Conservation (phyloP, 2,888 invertebrate genomes). For the Archaeoteleia sp. region DNA sequence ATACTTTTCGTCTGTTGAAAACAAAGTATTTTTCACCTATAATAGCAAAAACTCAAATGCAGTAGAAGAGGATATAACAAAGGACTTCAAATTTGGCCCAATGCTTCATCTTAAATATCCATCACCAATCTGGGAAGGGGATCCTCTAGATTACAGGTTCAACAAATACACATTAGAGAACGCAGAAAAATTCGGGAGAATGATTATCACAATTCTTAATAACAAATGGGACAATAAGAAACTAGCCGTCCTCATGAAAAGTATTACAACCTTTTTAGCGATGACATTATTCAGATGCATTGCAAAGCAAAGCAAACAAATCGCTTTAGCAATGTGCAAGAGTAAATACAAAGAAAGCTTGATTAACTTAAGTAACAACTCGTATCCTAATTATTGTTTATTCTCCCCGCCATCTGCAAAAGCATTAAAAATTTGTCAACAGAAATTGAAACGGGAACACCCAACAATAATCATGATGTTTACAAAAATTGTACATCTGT, state of each 20-base stretch:
- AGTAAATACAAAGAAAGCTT: constrained; percentile 5
- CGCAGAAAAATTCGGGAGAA: not conserved
- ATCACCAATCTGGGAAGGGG: not conserved
- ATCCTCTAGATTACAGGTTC: constrained; percentile 14
- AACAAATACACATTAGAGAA: not conserved
- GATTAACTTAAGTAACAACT: not conserved
- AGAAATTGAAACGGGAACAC: not conserved
- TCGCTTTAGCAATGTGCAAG: constrained; percentile 8
- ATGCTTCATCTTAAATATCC: not conserved
- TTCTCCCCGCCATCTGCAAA: constrained; percentile 2
- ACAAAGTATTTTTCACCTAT: not conserved
- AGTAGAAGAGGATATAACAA: too few species aligned
- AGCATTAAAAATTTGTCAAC: not conserved
- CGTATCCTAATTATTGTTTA: too few species aligned
- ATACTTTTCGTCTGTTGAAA: not conserved
- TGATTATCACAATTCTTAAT: not conserved
- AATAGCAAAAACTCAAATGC: too few species aligned
- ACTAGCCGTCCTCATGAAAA: not conserved
- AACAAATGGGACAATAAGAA: too few species aligned
- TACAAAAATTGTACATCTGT: constrained; percentile 19
- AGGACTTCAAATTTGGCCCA: not conserved
- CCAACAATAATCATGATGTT: constrained; percentile 8
- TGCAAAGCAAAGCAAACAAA: not conserved
- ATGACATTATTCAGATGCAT: constrained; percentile 6
- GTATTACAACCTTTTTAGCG: constrained; percentile 14